phyloP scores from a whole-genome alignment of 1,140 invertebrate genomes.

The Ceratosolen fusciceps region DNA sequence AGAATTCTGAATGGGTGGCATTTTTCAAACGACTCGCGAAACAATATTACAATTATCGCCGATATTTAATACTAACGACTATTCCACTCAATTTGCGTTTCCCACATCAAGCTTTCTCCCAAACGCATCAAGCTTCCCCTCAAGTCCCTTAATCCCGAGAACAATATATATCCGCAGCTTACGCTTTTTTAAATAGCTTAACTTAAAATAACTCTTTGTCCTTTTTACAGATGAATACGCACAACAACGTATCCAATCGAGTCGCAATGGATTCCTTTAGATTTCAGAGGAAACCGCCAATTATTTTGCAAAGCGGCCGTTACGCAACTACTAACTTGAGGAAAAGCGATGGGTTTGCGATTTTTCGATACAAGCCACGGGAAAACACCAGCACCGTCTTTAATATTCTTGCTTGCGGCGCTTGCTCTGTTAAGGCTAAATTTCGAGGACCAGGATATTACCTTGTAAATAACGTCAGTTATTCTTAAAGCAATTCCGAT shows the following conservation, averaged over 20 bases:
- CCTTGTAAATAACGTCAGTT: slow-evolving; percentile 14
- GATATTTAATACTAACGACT: too few species aligned
- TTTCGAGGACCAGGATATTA: slow-evolving; percentile 59
- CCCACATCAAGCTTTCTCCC: too few species aligned
- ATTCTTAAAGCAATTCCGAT: too few species aligned
- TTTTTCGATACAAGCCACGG: slow-evolving; percentile 65
- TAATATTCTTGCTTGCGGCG: slow-evolving; percentile 65
- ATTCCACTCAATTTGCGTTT: too few species aligned
- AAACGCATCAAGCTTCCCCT: too few species aligned
- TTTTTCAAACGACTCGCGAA: too few species aligned
- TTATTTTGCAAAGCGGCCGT: slow-evolving; percentile 60
- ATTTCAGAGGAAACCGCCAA: slow-evolving; percentile 63
- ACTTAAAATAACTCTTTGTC: neutral
- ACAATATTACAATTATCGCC: too few species aligned
- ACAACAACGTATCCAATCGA: slow-evolving; percentile 66
- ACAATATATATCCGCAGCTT: too few species aligned
- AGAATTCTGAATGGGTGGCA: too few species aligned
- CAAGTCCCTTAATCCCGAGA: neutral
- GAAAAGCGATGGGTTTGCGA: slow-evolving; percentile 63
- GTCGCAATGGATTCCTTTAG: slow-evolving; percentile 63
- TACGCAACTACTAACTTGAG: slow-evolving; percentile 62
- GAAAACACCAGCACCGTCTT: slow-evolving; percentile 64
- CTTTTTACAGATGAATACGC: slow-evolving; percentile 61
- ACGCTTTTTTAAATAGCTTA: too few species aligned
- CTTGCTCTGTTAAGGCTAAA: slow-evolving; percentile 62